Evolutionary conservation across 2,113 vertebrate species (phyloP).

Genomic region (Girardinichthys multiradiatus): DNA sequence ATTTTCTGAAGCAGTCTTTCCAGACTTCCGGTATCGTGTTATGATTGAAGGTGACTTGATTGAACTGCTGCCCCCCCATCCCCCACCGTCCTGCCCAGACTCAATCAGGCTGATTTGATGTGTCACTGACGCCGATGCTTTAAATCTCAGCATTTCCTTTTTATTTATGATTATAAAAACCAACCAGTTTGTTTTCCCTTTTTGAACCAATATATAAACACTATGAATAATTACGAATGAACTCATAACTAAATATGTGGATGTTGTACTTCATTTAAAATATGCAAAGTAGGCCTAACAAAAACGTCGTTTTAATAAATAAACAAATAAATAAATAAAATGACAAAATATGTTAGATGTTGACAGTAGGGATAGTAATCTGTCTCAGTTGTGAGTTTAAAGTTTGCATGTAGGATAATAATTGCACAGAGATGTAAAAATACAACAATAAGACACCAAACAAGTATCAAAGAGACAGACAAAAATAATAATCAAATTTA

Average conservation of each 20-base stretch:
- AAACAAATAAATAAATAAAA: not conserved
- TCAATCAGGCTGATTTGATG: conserved; percentile 35
- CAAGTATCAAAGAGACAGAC: too few species aligned
- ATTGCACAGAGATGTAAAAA: too few species aligned
- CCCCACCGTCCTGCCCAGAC: conserved; percentile 54
- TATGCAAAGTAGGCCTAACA: not conserved
- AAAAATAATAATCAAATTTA: not conserved
- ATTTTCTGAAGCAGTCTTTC: not conserved
- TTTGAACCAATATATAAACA: too few species aligned
- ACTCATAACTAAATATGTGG: not conserved
- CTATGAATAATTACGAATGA: not conserved
- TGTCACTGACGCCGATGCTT: not conserved
- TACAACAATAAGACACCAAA: too few species aligned
- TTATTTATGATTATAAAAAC: not conserved
- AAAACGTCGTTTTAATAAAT: not conserved
- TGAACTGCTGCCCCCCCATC: conserved; percentile 15
- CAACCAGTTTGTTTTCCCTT: not conserved
- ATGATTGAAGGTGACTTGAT: not conserved
- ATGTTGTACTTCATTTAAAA: not conserved
- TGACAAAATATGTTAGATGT: not conserved
- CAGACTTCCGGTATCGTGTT: not conserved
- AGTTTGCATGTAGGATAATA: not conserved
- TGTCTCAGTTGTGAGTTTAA: not conserved
- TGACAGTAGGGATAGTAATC: too few species aligned
- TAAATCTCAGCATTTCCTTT: not conserved